Evolutionary conservation across 2,797 vertebrate genomes (phyloP).

Genomic region (Aulostomus chinensis): DNA sequence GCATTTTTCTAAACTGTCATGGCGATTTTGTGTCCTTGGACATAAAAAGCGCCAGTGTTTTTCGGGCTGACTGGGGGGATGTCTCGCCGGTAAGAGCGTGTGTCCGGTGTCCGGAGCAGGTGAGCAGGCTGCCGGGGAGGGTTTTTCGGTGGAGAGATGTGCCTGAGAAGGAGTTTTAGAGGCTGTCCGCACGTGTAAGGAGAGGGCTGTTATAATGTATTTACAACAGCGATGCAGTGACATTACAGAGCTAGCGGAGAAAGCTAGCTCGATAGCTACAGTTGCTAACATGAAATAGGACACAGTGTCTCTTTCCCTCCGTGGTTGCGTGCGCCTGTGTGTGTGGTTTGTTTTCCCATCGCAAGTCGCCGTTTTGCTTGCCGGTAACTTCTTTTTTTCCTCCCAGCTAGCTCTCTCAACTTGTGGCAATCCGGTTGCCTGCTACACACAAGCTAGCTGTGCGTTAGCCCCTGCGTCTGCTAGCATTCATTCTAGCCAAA

Average conservation of each 20-base stretch:
- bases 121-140: constrained; percentile 67
- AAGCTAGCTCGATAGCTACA: constrained; percentile 66
- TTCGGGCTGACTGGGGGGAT: constrained; percentile 55
- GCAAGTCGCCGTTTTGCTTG: constrained; percentile 14
- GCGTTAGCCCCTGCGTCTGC: constrained; percentile 62
- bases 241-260: constrained; percentile 73
- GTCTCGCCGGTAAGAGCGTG: constrained; percentile 70
- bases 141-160: constrained; percentile 54
- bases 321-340: constrained; percentile 11
- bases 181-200: constrained; percentile 77
- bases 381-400: constrained; percentile 49
- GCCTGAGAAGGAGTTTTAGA: constrained; percentile 70
- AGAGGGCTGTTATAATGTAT: constrained; percentile 56
- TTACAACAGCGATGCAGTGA: constrained; percentile 78
- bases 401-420: constrained; percentile 45
- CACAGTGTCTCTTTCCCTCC: constrained; percentile 56
- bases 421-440: constrained; percentile 47
- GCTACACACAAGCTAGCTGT: constrained; percentile 43
- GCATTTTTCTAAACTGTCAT: constrained; percentile 89
- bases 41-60: constrained; percentile 76
- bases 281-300: constrained; percentile 69
- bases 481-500: constrained; percentile 54
- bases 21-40: constrained; percentile 88
- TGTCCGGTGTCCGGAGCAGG: constrained; percentile 76
- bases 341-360: constrained; percentile 11